Conservation (phyloP, 2,113 vertebrate species). For the Phocoena phocoena region DNA sequence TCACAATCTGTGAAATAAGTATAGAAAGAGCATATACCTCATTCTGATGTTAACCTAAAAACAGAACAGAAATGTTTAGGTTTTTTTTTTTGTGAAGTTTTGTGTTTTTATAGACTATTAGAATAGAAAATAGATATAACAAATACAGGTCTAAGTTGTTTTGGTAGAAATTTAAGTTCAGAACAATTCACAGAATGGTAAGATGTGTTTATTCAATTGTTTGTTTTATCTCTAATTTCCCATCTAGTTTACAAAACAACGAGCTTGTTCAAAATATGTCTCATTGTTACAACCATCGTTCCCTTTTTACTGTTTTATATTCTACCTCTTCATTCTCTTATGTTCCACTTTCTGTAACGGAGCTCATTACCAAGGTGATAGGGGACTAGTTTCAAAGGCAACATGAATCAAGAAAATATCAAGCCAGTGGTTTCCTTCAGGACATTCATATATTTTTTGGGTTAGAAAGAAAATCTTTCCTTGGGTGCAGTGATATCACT, state of each 20-base stretch:
- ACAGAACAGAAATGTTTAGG: conserved; percentile 59
- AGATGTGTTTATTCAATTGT: conserved; percentile 38
- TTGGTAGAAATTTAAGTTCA: conserved; percentile 72
- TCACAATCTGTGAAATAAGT: conserved; percentile 59
- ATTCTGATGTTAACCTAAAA: not conserved
- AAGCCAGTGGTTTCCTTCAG: conserved; percentile 73
- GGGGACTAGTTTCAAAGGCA: conserved; percentile 74
- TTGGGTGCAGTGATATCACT: conserved; percentile 60
- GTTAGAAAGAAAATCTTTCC: conserved; percentile 75
- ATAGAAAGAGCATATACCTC: not conserved
- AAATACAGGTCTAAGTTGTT: conserved; percentile 60
- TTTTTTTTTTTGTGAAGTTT: conserved; percentile 59
- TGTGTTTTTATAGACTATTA: conserved; percentile 68
- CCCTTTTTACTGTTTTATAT: not conserved
- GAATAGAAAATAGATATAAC: conserved; percentile 56
- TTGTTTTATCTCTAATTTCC: conserved; percentile 48
- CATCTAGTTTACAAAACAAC: not conserved
- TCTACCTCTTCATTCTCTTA: conserved; percentile 37
- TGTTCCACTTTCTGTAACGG: conserved; percentile 52
- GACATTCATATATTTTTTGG: conserved; percentile 74
- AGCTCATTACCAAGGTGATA: conserved; percentile 76
- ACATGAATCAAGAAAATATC: conserved; percentile 73
- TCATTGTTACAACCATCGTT: not conserved
- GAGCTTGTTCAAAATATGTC: conserved; percentile 11
- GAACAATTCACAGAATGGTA: conserved; percentile 71